Conservation (phyloP, 2,797 vertebrate species). For the Catamblyrhynchus diadema region DNA sequence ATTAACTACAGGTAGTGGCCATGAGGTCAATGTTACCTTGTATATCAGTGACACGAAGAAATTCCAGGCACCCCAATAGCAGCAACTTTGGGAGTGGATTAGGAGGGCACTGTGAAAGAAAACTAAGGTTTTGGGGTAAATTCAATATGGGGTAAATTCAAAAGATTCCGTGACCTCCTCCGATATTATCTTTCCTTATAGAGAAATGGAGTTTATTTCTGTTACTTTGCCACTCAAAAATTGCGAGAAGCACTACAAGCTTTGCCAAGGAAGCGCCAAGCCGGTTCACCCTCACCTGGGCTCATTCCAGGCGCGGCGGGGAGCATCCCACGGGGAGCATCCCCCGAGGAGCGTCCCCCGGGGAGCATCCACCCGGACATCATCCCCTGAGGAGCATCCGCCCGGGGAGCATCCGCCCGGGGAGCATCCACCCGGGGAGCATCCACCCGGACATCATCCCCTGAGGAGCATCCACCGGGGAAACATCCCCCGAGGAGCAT, state of each 20-base stretch:
- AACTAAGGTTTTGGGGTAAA: background rate
- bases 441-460: too few species aligned
- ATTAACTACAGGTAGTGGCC: accelerated
- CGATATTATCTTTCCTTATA: accelerated
- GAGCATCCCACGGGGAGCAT: background rate
- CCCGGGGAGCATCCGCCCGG: too few species aligned
- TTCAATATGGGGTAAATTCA: background rate
- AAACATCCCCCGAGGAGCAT: too few species aligned
- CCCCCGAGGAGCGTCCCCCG: too few species aligned
- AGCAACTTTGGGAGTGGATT: background rate
- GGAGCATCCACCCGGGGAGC: too few species aligned
- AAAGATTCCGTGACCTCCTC: background rate
- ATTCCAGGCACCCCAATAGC: background rate
- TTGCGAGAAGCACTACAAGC: accelerated
- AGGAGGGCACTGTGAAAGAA: background rate
- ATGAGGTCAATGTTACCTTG: too few species aligned
- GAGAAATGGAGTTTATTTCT: background rate
- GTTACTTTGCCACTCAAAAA: background rate
- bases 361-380: accelerated
- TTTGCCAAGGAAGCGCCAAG: background rate
- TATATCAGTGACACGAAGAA: accelerated
- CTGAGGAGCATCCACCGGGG: too few species aligned
- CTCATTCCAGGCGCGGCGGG: accelerated
- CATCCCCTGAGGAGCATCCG: too few species aligned
- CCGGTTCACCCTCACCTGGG: accelerated